Evolutionary conservation across 2,113 vertebrate species (phyloP), one percentile per base, ranked within the genome.

Genomic region (Cryptomyrus ogoouensis): DNA sequence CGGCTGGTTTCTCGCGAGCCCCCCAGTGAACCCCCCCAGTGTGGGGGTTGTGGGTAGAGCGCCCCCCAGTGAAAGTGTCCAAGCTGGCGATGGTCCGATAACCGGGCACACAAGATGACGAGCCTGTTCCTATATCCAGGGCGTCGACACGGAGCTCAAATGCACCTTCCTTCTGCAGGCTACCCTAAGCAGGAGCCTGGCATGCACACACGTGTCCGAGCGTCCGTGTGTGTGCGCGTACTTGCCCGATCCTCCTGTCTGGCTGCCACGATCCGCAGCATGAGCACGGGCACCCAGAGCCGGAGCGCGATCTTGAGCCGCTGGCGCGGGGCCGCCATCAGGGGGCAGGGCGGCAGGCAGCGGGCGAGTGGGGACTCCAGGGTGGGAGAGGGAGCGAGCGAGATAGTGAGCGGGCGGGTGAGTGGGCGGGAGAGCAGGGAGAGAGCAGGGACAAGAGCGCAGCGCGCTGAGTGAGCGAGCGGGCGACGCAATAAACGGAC

Each of bases 201-300:
- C 52, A 17, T 19, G 21, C 19, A n/a, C 21, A 70, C 53, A 35
- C 46, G 15, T 15, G 49, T 53, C 35, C 19, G 50, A 8, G 12
- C 10, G 6, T 44, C 13, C 19, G 50, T 47, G 56, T 66, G 77
- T 39, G 27, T 1, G 74, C n/a, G 52, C 19, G 53, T 87, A 42
- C 47, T 84, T 83, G 85, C 66, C 77, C 52, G n/a, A 58, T 13
- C 83, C 94, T 95, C 93, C 93, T 94, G 95, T 91, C 95, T 95
- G 80, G 97, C 97, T 93, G 96, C 96, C 92, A 99, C 98, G 93
- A 99, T 99, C 96, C 98, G 97, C 91, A 99, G 95, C 95, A 98
- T 96, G 94, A 99, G 96, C 91, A 99, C 95, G 0, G 98, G 98
- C 90, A 98, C 97, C 98, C 98, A 99, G 94, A 99, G 96, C 47